Evolutionary conservation across 2,113 vertebrate species (phyloP).

Genomic region (Garra rufa): DNA sequence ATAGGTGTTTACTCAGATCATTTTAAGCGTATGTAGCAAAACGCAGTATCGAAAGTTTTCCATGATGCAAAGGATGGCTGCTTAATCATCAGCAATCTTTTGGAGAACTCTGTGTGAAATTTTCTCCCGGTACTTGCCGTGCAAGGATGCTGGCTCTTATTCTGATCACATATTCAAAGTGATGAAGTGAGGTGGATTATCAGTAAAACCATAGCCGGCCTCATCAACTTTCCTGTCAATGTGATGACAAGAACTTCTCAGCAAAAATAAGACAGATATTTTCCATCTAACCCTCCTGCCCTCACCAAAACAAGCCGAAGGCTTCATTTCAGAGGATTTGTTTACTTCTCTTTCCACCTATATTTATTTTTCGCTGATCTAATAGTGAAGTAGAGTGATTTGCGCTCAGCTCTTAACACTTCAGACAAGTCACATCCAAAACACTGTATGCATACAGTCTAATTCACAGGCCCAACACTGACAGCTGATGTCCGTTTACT

Average conservation of each 20-base stretch:
- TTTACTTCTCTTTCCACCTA: background rate
- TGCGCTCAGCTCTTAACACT: background rate
- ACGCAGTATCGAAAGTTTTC: background rate
- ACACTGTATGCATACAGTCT: constrained; percentile 26
- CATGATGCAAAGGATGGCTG: background rate
- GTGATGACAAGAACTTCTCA: constrained; percentile 30
- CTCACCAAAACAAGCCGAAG: background rate
- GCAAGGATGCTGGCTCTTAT: background rate
- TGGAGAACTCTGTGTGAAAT: constrained; percentile 22
- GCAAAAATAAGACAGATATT: constrained; percentile 18
- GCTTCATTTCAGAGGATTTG: background rate
- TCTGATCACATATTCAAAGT: constrained; percentile 13
- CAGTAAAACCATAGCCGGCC: constrained; percentile 13
- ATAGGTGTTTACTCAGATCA: background rate
- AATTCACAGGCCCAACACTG: constrained; percentile 43
- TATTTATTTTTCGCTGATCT: background rate
- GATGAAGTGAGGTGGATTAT: constrained; percentile 28
- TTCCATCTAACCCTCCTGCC: background rate
- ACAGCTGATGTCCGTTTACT: constrained; percentile 36
- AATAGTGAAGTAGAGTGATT: background rate
- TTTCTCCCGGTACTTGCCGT: background rate
- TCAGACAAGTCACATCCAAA: constrained; percentile 26
- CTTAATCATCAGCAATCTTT: background rate
- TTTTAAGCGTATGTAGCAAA: background rate
- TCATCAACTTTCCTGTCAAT: constrained; percentile 25